A percentile compares a stretch with the other conserved stretches of the same genome.
Conservation (phyloP, 2,113 vertebrate genomes). For the Aspidoscelis tigris region DNA sequence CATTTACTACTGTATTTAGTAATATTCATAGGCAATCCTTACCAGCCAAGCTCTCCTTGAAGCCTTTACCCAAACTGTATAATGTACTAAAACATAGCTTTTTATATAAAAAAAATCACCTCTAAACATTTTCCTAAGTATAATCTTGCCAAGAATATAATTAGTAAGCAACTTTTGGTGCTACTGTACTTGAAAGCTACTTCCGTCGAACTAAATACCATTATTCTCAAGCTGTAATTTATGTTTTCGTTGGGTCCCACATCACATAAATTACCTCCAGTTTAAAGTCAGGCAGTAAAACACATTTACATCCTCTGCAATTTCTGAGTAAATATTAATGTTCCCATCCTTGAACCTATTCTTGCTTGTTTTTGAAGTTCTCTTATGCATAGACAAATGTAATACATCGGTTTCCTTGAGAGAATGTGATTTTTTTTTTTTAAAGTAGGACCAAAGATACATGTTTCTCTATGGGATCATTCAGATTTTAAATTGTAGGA, state of each 20-base stretch:
- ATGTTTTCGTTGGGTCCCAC: neutral
- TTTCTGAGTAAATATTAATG: conserved; percentile 46
- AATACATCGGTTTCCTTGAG: conserved; percentile 26
- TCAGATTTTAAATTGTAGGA: neutral
- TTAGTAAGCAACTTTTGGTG: neutral
- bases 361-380: conserved; percentile 33
- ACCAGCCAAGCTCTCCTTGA: neutral
- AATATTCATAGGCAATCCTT: neutral
- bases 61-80: neutral
- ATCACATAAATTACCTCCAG: neutral
- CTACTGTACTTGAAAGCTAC: neutral
- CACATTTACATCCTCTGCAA: conserved; percentile 18
- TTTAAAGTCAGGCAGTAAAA: conserved; percentile 41
- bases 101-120: neutral
- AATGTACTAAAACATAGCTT: neutral
- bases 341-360: conserved; percentile 18
- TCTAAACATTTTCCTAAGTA: neutral
- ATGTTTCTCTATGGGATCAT: neutral
- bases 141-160: neutral
- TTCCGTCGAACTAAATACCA: neutral
- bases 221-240: neutral
- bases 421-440: neutral
- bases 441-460: conserved; percentile 4
- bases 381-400: conserved; percentile 37
- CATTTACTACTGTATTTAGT: neutral